Evolutionary conservation across 2,797 vertebrate species (phyloP).

Genomic region (Urophycis tenuis): DNA sequence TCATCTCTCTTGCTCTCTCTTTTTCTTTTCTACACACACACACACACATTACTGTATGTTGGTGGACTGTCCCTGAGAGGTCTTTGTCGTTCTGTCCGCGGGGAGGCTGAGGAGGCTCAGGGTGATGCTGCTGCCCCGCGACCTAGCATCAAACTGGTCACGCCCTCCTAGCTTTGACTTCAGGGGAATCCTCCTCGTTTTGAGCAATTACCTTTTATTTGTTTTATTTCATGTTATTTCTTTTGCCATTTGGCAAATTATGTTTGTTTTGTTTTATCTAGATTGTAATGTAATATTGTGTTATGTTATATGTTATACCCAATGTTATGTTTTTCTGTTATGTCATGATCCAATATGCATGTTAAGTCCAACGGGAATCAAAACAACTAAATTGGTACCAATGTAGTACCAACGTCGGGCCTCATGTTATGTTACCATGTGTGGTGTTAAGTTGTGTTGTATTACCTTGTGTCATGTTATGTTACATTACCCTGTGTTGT

Average conservation of each 20-base stretch:
- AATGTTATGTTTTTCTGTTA: not conserved
- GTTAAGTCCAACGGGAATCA: not conserved
- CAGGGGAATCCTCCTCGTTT: not conserved
- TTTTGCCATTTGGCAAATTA: not conserved
- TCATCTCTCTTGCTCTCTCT: too few relatives aligned
- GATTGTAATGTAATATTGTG: not conserved
- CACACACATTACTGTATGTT: conserved; percentile 8
- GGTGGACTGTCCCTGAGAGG: conserved; percentile 13
- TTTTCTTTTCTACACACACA: not conserved
- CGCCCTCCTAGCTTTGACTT: conserved; percentile 39
- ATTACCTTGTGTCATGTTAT: not conserved
- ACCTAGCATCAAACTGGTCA: conserved; percentile 43
- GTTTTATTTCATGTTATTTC: not conserved
- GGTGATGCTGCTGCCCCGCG: conserved; percentile 43
- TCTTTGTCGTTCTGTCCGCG: too few relatives aligned
- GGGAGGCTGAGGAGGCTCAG: conserved; percentile 43
- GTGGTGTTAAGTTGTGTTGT: not conserved
- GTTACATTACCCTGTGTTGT: not conserved
- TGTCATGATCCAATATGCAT: not conserved
- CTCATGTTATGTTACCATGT: not conserved
- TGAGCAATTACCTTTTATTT: not conserved
- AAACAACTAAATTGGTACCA: not conserved
- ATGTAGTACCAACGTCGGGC: not conserved
- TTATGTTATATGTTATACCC: not conserved
- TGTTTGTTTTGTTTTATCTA: not conserved